Evolutionary conservation across 2,797 vertebrate species (phyloP).

Genomic region (Rhinogobio ventralis): DNA sequence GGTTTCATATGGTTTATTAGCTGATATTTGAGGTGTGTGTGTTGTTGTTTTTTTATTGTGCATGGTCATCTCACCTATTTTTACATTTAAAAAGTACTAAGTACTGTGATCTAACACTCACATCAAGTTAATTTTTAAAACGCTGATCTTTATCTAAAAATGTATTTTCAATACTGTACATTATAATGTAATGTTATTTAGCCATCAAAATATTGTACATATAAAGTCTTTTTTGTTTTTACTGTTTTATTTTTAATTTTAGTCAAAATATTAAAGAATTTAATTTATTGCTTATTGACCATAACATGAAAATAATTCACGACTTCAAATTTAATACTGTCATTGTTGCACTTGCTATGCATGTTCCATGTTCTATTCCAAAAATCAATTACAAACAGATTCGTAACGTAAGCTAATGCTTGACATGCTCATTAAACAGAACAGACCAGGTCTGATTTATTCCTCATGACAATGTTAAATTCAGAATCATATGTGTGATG

Average conservation of each 20-base stretch:
- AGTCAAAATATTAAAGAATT: neutral
- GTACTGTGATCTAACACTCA: neutral
- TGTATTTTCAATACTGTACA: too few relatives aligned
- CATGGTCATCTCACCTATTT: neutral
- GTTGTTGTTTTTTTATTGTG: neutral
- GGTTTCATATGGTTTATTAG: neutral
- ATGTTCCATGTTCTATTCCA: neutral
- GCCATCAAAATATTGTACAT: too few relatives aligned
- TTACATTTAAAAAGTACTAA: neutral
- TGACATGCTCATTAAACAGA: constrained; percentile 11
- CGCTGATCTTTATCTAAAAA: neutral
- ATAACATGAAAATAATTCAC: neutral
- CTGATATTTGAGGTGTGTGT: neutral
- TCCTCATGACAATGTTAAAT: neutral
- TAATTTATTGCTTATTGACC: neutral
- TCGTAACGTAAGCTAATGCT: neutral
- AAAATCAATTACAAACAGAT: constrained; percentile 8
- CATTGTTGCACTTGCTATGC: neutral
- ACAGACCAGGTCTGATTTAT: neutral
- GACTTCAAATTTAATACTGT: neutral
- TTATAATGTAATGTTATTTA: neutral
- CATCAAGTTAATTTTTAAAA: neutral
- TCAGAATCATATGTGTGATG: neutral
- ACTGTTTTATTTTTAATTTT: neutral
- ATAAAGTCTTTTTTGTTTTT: neutral